Base-by-base conservation (phyloP, 2,797 vertebrate genomes). In the Tarsius wallacei region DNA sequence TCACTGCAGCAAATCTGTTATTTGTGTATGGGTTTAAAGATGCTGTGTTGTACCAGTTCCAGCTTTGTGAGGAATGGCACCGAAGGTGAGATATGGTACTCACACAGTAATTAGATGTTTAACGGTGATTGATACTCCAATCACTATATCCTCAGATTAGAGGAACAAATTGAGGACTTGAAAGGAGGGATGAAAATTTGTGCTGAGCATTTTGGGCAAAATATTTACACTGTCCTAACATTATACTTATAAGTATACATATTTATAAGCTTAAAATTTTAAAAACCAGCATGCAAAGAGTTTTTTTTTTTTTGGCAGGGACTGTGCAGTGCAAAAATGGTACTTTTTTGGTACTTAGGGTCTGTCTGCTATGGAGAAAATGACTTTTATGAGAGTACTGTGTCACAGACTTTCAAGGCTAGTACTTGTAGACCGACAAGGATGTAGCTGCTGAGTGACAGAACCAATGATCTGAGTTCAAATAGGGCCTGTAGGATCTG, bases 11-110 rank as follows among this genome's bases (percentile, higher is more conserved):
- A 93, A 63, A 98, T 96, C 98, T 96, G 47, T 97, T 96, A 64
- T 97, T 97, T 81, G 95, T 74, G 91, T 91, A 77, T 16, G 21
- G 96, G 87, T 96, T 96, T 96, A 96, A 91, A 97, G 98, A 97
- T 86, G 96, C 47, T 90, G 82, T 74, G 17, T 24, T 91, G 96
- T 97, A 95, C 94, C 89, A 70, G 64, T 96, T 98, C 97, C 97
- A 97, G 97, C 83, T 90, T 91, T 36, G 88, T 64, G 95, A 97
- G 97, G 83, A 97, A 68, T 51, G 87, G 11, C 96, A 17, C 53
- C 12, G 73, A 90, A 96, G 94, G 97, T 92, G 98, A 98, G 97
- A 91, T 0, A 31, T 59, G 74, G 66, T 57, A 17, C 94, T 96
- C 94, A 81, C 84, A 84, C 61, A 74, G 77, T 98, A 97, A 95